Evolutionary conservation across 2,888 invertebrate genomes (phyloP).

Genomic region (Fabriciana adippe): DNA sequence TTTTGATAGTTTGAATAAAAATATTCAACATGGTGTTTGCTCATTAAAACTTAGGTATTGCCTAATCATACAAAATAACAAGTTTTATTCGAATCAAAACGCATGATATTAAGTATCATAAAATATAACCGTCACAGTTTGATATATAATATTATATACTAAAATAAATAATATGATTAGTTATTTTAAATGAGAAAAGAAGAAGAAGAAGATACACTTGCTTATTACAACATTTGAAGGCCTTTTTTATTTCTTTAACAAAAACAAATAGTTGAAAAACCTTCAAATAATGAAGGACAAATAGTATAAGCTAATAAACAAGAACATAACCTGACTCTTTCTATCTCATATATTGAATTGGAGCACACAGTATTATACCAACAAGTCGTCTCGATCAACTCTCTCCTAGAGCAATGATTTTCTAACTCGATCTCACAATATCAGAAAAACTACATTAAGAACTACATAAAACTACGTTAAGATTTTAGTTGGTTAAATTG

Average conservation of each 20-base stretch:
- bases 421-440: constrained; percentile 36
- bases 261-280: neutral
- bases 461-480: neutral
- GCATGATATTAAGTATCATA: neutral
- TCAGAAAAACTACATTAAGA: neutral
- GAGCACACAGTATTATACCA: constrained; percentile 33
- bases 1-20: constrained; percentile 9
- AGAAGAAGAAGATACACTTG: no score
- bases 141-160: neutral
- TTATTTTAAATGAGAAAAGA: neutral
- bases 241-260: no score
- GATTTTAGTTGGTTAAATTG: neutral
- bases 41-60: constrained; percentile 7
- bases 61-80: constrained; percentile 19
- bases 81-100: constrained; percentile 2
- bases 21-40: constrained; percentile 14
- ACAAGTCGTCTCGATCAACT: constrained; percentile 40
- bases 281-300: neutral
- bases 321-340: neutral
- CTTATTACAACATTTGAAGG: no score
- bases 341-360: constrained; percentile 27
- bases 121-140: neutral
- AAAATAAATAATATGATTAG: neutral
- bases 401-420: constrained; percentile 40
- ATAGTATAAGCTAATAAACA: neutral